These are phyloP conservation scores for Sebastes vulpes DNA, from an alignment of 2,797 vertebrate genomes.

Conservation along the genomic window DNA sequence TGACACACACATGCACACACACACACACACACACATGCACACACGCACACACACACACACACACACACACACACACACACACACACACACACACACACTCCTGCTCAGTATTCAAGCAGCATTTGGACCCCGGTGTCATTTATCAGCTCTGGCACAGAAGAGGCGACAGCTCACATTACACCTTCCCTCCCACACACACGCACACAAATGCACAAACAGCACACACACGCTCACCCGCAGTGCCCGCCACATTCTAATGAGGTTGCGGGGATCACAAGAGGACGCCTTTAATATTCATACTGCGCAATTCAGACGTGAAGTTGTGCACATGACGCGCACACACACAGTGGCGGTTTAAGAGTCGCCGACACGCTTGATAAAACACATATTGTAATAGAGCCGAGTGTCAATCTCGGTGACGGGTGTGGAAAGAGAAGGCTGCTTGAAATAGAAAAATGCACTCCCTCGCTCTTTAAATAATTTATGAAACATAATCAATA, in stretches of 20 bases:
- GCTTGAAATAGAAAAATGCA: neutral
- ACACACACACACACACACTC: neutral
- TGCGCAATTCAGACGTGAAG: slow-evolving; percentile 36
- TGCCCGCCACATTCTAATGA: slow-evolving; percentile 71
- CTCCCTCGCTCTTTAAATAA: slow-evolving; percentile 19
- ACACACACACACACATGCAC: too few species aligned
- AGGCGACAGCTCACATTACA: slow-evolving; percentile 67
- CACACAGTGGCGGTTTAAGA: slow-evolving; percentile 15
- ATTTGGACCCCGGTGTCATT: slow-evolving; percentile 68
- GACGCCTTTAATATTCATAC: slow-evolving; percentile 73
- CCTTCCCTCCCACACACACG: slow-evolving; percentile 15
- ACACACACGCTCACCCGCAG: slow-evolving; percentile 1
- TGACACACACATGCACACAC: too few species aligned
- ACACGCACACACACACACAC: too few species aligned
- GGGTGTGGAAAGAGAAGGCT: neutral
- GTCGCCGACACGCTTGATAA: slow-evolving; percentile 10
- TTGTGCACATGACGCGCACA: neutral
- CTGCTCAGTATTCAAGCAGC: slow-evolving; percentile 73
- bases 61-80: too few species aligned
- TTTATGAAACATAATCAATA: slow-evolving; percentile 26
- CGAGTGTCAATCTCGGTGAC: neutral
- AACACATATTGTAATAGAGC: neutral
- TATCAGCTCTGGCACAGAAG: slow-evolving; percentile 75
- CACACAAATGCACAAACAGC: neutral
- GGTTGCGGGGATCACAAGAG: slow-evolving; percentile 57